Evolutionary conservation across 2,888 invertebrate species (phyloP), one percentile per base, ranked within the genome.

Genomic region (Diarsia brunnea): DNA sequence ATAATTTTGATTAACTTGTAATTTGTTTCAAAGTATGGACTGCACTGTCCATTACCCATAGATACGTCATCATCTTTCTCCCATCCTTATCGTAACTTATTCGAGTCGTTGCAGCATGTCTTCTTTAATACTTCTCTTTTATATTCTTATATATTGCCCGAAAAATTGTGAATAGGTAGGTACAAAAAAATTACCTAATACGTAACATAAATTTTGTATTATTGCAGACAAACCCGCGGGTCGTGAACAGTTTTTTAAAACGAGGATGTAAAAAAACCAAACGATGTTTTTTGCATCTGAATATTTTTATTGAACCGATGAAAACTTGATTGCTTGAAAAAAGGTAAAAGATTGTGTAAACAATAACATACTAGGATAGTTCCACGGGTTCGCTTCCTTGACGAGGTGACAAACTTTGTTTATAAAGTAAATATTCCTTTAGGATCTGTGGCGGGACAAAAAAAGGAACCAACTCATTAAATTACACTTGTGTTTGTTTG

Each of bases 301-400:
- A 71, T 61, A 75, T 51, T 53, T 72, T 75, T 75, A 85, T 81
- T 69, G 69, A n/a, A n/a, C 51, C 67, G 88, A 75, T 71, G 88
- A 86, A 76, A 77, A 65, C 65, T 77, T 85, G 31, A 86, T 86
- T n/a, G 60, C 43, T 69, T 61, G 12, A 73, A 75, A 83, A 78
- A 75, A 66, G 31, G 51, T 64, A 78, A 77, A 75, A 70, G 10
- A 67, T 69, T 43, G 24, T 65, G 24, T 65, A 53, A 68, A 85
- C 74, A 86, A 85, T 72, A 84, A 79, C 75, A 84, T 10, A 63
- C 72, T 43, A 75, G 53, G 61, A 38, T 38, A n/a, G 47, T 71
- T 75, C 73, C 70, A 43, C n/a, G 70, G 76, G 73, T 82, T 75
- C 64, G 31, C 70, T 85, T 85, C 87, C 82, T 87, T 63, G 43